These are phyloP conservation scores for Aegithalos caudatus DNA, from an alignment of 2,113 vertebrate genomes.

Conservation along the genomic window DNA sequence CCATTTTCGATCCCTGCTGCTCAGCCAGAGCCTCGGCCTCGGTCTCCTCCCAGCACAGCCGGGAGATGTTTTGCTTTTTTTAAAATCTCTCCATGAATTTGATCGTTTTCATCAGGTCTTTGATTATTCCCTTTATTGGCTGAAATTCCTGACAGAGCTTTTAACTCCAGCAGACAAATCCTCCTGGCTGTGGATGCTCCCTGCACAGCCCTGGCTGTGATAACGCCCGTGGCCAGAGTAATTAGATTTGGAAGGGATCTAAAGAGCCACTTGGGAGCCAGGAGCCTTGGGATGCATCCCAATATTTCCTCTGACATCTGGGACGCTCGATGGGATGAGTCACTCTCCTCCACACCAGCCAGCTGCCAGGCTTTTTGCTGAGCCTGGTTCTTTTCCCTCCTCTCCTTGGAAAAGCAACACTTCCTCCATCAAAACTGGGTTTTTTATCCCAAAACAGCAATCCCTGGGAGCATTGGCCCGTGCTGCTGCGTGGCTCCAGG, in stretches of 20 bases:
- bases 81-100: neutral
- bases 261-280: neutral
- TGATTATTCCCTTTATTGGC: neutral
- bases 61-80: too few species aligned
- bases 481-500: accelerated
- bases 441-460: neutral
- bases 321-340: neutral
- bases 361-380: neutral
- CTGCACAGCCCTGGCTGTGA: neutral
- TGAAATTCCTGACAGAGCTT: neutral
- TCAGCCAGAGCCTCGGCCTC: neutral
- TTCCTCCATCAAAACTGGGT: neutral
- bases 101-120: neutral
- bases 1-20: neutral
- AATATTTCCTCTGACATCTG: neutral
- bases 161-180: neutral
- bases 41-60: accelerated
- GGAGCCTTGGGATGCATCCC: neutral
- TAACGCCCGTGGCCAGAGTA: neutral
- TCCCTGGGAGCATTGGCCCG: neutral
- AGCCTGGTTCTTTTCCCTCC: neutral
- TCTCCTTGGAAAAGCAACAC: neutral
- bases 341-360: neutral
- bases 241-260: neutral
- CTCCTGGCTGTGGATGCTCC: neutral